Evolutionary conservation across 2,888 invertebrate genomes (phyloP).

Genomic region (Ypsolopha scabrella): DNA sequence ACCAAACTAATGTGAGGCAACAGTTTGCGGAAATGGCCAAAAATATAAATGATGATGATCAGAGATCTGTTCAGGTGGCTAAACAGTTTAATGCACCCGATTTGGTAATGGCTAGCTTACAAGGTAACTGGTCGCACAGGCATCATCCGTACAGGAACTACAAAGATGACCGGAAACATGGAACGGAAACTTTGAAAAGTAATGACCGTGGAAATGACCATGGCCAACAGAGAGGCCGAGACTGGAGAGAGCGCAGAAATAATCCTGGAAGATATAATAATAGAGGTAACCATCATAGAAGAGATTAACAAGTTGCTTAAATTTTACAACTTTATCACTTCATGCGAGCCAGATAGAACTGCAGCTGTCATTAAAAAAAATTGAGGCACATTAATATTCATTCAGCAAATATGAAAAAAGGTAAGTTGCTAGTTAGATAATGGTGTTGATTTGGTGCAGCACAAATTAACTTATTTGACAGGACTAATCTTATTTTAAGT

Average conservation of each 20-base stretch:
- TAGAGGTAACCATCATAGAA: slow-evolving; percentile 30
- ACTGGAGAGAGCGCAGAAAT: slow-evolving; percentile 39
- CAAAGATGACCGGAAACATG: slow-evolving; percentile 17
- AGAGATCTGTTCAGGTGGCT: slow-evolving; percentile 19
- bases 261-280: slow-evolving; percentile 21
- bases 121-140: slow-evolving; percentile 60
- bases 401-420: too few relatives aligned
- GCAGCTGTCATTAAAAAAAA: too few relatives aligned
- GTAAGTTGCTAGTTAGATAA: too few relatives aligned
- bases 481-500: too few relatives aligned
- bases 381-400: too few relatives aligned
- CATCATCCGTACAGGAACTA: slow-evolving; percentile 55
- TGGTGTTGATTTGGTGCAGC: too few relatives aligned
- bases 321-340: background rate
- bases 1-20: slow-evolving; percentile 32
- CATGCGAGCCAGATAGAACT: too few relatives aligned
- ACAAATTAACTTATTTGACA: too few relatives aligned
- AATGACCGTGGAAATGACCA: slow-evolving; percentile 21
- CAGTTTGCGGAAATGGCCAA: slow-evolving; percentile 54
- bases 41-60: slow-evolving; percentile 30
- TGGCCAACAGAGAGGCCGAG: slow-evolving; percentile 18
- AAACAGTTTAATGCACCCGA: slow-evolving; percentile 22
- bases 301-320: slow-evolving; percentile 13
- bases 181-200: slow-evolving; percentile 28
- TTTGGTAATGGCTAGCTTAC: slow-evolving; percentile 48